Evolutionary conservation across 1,140 invertebrate species (phyloP), one percentile per base, ranked within the genome.

Genomic region (Aricia agestis): DNA sequence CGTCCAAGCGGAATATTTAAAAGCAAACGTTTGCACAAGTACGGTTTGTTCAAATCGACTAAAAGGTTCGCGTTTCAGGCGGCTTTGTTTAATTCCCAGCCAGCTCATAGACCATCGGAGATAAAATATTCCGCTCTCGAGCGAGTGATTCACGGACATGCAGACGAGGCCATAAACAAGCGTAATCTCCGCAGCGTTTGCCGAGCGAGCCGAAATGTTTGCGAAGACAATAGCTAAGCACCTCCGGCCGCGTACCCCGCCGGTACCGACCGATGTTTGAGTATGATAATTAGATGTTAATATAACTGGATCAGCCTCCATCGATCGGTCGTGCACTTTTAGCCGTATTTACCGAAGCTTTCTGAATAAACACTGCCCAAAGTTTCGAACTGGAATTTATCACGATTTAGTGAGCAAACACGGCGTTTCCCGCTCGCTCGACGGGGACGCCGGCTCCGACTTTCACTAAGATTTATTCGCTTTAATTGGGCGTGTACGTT

Each of bases 271-370:
- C 81, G 84, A 84, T 89, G 84, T 90, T 90, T 89, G 83, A 74
- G 41, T 88, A 91, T 91, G 89, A 71, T 90, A 90, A 91, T 89
- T 75, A 87, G 72, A 91, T 91, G 89, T 79, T 90, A 91, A 91
- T 91, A 73, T 84, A 91, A 89, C 87, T 87, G 80, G 85, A 89
- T 89, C 87, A 89, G 83, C 75, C 76, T 78, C 77, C 77, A 77
- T 78, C 80, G 76, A 78, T 81, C 77, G 80, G 78, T 78, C 81
- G 81, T 82, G 81, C 79, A 76, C 73, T 76, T 78, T 82, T 70
- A 76, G 72, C 73, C 82, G 70, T 76, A 79, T 82, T 80, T 82
- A 79, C 78, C 78, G 77, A 80, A 83, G 82, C 80, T 84, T 84
- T 85, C 82, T 87, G 82, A 83, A 85, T 77, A 87, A 86, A 89